phyloP scores from a whole-genome alignment of 1,140 invertebrate genomes.

The Caerostris darwini region DNA sequence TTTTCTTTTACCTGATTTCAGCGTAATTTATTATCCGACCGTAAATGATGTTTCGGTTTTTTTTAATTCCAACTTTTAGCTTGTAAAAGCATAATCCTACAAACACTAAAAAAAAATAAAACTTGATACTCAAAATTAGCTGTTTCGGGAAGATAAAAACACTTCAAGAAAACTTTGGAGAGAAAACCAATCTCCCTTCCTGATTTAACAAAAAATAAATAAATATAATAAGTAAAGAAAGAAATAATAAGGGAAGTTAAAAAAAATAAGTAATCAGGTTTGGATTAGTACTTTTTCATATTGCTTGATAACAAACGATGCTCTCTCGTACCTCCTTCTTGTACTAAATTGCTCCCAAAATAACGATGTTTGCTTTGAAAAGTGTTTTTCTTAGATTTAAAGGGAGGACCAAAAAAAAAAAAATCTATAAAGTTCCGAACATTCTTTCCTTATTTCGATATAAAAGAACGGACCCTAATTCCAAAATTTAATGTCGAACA shows the following conservation, averaged over 20 bases:
- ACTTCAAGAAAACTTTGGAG: neutral
- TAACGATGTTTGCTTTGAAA: constrained; percentile 23
- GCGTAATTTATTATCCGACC: neutral
- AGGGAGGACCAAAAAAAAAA: neutral
- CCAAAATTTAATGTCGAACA: constrained; percentile 1
- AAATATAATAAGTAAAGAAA: no score
- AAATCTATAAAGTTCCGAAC: neutral
- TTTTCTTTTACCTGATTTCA: no score
- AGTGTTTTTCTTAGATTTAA: neutral
- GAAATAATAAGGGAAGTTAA: neutral
- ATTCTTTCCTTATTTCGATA: constrained; percentile 17
- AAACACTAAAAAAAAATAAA: neutral
- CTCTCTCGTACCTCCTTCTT: neutral
- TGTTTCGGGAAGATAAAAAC: neutral
- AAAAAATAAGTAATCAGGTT: neutral
- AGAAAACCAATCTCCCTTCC: neutral
- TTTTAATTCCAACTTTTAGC: neutral
- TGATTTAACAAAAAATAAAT: neutral
- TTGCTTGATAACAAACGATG: neutral
- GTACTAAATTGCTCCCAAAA: constrained; percentile 1
- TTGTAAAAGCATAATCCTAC: no score
- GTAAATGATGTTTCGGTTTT: neutral
- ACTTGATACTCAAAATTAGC: neutral
- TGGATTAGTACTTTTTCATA: constrained; percentile 11
- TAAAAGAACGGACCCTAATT: neutral